Percentiles rank a stretch among this genome's conserved stretches.
Evolutionary conservation across 2,888 invertebrate genomes (phyloP).

Genomic region (Dryomyza anilis): DNA sequence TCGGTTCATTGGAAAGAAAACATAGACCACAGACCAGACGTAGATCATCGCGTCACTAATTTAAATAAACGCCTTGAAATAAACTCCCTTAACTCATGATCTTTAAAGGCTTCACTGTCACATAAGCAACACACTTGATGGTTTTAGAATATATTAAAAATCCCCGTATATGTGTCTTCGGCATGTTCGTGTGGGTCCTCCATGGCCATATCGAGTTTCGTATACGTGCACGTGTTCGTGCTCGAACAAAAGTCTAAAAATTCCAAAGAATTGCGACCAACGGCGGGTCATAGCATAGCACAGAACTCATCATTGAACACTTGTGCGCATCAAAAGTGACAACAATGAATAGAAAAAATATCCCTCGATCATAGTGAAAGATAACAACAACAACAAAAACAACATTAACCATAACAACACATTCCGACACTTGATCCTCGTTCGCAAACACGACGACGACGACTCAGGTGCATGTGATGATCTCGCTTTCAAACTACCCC

Average conservation of each 20-base stretch:
- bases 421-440: constrained; percentile 27
- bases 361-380: neutral
- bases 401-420: neutral
- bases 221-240: neutral
- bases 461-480: constrained; percentile 11
- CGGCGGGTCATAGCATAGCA: neutral
- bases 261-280: constrained; percentile 3
- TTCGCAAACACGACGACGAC: neutral
- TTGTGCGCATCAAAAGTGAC: neutral
- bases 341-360: neutral
- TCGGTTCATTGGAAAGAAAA: constrained; percentile 29
- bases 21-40: constrained; percentile 12
- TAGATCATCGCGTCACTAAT: constrained; percentile 4
- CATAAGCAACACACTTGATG: constrained; percentile 21
- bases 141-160: neutral
- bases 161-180: neutral
- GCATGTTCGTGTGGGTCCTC: constrained; percentile 15
- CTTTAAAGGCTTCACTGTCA: neutral
- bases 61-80: constrained; percentile 10
- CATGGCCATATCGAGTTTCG: constrained; percentile 2
- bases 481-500: constrained; percentile 3
- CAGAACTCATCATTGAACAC: neutral
- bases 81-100: neutral
- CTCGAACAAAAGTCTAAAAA: neutral
- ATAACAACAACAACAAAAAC: neutral